phyloP scores from a whole-genome alignment of 2,797 vertebrate genomes.

The Sarcoramphus papa region DNA sequence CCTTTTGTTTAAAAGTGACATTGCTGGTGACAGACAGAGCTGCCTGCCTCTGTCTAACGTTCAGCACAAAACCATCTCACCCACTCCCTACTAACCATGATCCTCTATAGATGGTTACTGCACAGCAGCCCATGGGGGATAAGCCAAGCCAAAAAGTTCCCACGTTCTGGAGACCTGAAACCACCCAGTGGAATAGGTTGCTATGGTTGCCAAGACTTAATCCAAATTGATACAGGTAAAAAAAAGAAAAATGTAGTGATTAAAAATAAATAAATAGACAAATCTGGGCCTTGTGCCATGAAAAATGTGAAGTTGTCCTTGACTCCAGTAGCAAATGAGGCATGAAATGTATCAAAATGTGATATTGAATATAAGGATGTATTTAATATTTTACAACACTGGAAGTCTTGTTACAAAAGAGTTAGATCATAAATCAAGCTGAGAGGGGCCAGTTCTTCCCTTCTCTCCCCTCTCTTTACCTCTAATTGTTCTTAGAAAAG shows the following conservation, averaged over 20 bases:
- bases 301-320: conserved; percentile 74
- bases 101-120: not conserved
- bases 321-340: conserved; percentile 73
- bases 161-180: not conserved
- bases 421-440: conserved; percentile 67
- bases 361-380: conserved; percentile 72
- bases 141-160: not conserved
- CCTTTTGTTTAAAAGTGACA: not conserved
- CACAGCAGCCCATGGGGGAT: not conserved
- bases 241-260: conserved; percentile 19
- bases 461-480: not conserved
- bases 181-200: conserved; percentile 17
- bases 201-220: conserved; percentile 52
- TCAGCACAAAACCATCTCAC: not conserved
- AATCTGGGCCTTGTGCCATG: conserved; percentile 68
- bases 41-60: not conserved
- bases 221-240: conserved; percentile 23
- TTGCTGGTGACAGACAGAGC: not conserved
- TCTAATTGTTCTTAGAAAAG: not conserved
- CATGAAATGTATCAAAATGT: conserved; percentile 75
- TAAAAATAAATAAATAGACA: conserved; percentile 63
- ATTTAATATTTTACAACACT: conserved; percentile 74
- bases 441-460: not conserved
- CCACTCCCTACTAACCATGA: not conserved
- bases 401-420: conserved; percentile 65